Evolutionary conservation across 2,797 vertebrate species (phyloP).

Genomic region (Stomatorhinus walkeri): DNA sequence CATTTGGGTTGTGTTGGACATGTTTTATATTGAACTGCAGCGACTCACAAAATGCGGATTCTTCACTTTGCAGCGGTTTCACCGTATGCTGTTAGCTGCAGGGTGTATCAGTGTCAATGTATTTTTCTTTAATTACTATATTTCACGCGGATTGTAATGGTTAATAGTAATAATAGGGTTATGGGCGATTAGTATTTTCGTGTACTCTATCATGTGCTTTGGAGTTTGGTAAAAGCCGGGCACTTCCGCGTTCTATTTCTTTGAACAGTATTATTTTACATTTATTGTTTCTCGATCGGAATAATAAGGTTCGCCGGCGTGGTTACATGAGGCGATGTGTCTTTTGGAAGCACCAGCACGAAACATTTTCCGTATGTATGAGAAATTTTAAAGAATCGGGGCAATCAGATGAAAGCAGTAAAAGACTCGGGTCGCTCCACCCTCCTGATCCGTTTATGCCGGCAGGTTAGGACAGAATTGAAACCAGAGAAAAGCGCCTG

Average conservation of each 20-base stretch:
- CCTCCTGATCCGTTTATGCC: conserved; percentile 12
- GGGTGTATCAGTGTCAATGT: neutral
- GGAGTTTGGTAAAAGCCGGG: neutral
- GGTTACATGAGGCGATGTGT: neutral
- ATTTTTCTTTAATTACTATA: neutral
- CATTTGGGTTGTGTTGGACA: neutral
- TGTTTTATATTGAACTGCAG: neutral
- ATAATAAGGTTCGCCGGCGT: neutral
- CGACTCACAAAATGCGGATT: neutral
- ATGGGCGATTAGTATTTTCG: neutral
- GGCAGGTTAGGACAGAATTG: conserved; percentile 7
- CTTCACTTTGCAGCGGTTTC: neutral
- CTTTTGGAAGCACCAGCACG: neutral
- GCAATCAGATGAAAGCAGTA: neutral
- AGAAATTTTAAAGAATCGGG: neutral
- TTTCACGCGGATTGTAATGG: neutral
- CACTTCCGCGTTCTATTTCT: neutral
- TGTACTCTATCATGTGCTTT: conserved; percentile 3
- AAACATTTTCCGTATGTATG: neutral
- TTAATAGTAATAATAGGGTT: neutral
- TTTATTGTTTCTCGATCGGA: neutral
- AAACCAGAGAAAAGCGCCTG: neutral
- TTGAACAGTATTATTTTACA: neutral
- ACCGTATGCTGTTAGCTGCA: neutral
- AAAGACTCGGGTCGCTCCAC: neutral